Evolutionary conservation across 2,888 invertebrate species (phyloP).

Genomic region (Unio pictorum): DNA sequence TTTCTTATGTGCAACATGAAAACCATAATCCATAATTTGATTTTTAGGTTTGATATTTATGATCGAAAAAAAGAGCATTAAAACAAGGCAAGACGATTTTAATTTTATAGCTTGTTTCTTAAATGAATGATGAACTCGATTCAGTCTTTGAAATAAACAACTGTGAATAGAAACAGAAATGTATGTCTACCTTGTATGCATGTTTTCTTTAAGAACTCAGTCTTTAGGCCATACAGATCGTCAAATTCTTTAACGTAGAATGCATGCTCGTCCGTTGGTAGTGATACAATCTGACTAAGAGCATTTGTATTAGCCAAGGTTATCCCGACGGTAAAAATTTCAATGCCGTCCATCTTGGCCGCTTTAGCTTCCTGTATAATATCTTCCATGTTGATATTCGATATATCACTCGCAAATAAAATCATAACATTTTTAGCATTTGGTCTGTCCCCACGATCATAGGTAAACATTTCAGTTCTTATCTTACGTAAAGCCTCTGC

Average conservation of each 20-base stretch:
- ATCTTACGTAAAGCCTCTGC: constrained; percentile 46
- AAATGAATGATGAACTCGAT: no score
- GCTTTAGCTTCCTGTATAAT: constrained; percentile 37
- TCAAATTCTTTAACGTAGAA: constrained; percentile 41
- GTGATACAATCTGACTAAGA: constrained; percentile 38
- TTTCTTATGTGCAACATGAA: no score
- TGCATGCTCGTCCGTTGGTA: constrained; percentile 36
- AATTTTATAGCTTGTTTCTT: no score
- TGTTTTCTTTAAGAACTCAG: constrained; percentile 11
- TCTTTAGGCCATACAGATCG: constrained; percentile 22
- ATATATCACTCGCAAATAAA: constrained; percentile 58
- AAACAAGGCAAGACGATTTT: no score
- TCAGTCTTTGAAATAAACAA: no score
- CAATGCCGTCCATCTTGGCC: constrained; percentile 28
- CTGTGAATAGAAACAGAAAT: no score
- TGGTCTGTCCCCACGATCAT: constrained; percentile 50
- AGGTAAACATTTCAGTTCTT: constrained; percentile 46
- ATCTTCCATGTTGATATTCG: constrained; percentile 45
- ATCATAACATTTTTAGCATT: constrained; percentile 49
- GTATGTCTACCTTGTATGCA: no score
- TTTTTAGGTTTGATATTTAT: no score
- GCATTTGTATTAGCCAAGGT: constrained; percentile 36
- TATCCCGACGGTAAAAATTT: constrained; percentile 48
- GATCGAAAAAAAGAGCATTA: no score
- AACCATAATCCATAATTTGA: no score